Evolutionary conservation across 2,113 vertebrate genomes (phyloP), one percentile per base, ranked within the genome.

Genomic region (Orthochromis indermauri): DNA sequence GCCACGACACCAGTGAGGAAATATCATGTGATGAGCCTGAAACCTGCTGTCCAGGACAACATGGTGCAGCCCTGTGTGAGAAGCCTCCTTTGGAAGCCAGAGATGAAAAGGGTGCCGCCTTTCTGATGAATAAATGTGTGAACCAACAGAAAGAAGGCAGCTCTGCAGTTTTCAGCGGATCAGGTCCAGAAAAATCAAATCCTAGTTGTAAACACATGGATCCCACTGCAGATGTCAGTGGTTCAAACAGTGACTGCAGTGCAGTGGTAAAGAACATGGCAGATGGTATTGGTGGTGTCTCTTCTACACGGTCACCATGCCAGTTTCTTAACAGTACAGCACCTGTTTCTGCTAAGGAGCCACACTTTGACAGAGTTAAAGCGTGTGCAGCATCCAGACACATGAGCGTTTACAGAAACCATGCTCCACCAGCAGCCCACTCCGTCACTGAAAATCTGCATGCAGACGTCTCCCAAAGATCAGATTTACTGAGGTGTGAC

Each of bases 181-280:
- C 86, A 21, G 80, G 87, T 88, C 80, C 28, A 0, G 91, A 95
- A 12, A 94, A 89, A 16, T 80, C 85, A 0, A 89, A 95, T 7
- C 54, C 33, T 0, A 80, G 83, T 17, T 94, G 94, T 24, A 94
- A 96, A 14, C 95, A 95, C 4, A 97, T 98, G 97, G 97, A 97
- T 28, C 95, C 94, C 1, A 90, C 95, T 63, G 96, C 91, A 0
- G 97, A 97, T 16, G 97, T 97, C 87, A 97, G 97, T 1, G 97
- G 97, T 35, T 98, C 97, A 0, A 97, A 97, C 10, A 17, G 97
- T 0, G 97, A 88, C 59, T 71, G 31, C 35, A 87, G 80, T 76
- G 82, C 89, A 4, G 51, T 51, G 53, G 37, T 83, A 17, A 66
- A 51, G 33, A 83, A 84, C 53, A 24, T 37, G n/a, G 71, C 24